These are phyloP conservation scores for Goniozus legneri DNA, from an alignment of 1,140 invertebrate species.

Conservation along the genomic window DNA sequence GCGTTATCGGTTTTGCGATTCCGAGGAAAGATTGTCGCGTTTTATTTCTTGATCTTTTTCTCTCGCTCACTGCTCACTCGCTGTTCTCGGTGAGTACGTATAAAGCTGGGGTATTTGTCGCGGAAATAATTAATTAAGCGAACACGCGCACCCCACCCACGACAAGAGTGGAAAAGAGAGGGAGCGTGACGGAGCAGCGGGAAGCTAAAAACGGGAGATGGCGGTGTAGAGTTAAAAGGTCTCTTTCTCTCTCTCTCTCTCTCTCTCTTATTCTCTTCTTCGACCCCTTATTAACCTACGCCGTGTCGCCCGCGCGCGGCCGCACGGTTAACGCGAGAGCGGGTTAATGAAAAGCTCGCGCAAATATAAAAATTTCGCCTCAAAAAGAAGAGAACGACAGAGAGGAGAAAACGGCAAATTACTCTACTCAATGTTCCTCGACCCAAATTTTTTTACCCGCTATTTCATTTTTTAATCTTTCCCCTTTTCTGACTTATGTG, in stretches of 20 bases:
- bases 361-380: constrained; percentile 35
- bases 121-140: constrained; percentile 39
- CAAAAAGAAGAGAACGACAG: too few relatives aligned
- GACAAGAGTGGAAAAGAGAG: too few relatives aligned
- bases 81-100: background rate
- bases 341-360: constrained; percentile 35
- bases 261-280: background rate
- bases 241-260: constrained; percentile 1
- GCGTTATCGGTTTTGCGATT: too few relatives aligned
- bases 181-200: too few relatives aligned
- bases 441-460: background rate
- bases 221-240: too few relatives aligned
- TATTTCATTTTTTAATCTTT: background rate
- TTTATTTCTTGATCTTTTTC: background rate
- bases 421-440: too few relatives aligned
- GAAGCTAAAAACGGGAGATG: too few relatives aligned
- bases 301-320: constrained; percentile 18
- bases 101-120: constrained; percentile 31
- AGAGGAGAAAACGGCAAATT: too few relatives aligned
- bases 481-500: constrained; percentile 9
- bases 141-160: too few relatives aligned
- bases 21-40: too few relatives aligned
- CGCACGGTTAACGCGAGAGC: constrained; percentile 30
- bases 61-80: constrained; percentile 1
- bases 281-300: constrained; percentile 22